These are phyloP conservation scores for Brachyhypopomus gauderio DNA, from an alignment of 2,113 vertebrate species.

Conservation along the genomic window DNA sequence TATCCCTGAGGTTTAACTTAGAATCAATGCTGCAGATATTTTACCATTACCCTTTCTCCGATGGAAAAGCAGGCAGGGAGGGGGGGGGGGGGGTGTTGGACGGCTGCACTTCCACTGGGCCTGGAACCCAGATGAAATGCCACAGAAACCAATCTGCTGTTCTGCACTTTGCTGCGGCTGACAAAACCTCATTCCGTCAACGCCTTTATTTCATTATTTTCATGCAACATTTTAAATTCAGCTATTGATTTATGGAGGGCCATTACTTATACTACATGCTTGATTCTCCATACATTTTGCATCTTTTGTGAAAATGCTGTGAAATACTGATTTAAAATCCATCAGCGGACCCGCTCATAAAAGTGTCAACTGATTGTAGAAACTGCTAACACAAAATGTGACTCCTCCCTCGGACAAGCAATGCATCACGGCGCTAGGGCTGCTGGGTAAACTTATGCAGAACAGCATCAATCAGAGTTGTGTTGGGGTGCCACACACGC, in stretches of 20 bases:
- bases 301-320: conserved; percentile 32
- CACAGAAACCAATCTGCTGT: conserved; percentile 23
- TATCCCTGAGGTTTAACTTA: conserved; percentile 53
- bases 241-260: conserved; percentile 37
- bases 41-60: conserved; percentile 55
- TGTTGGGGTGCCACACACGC: conserved; percentile 21
- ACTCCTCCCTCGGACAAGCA: conserved; percentile 48
- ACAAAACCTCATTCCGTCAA: conserved; percentile 32
- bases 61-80: conserved; percentile 25
- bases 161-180: conserved; percentile 43
- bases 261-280: conserved; percentile 44
- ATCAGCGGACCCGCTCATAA: conserved; percentile 43
- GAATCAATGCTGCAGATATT: conserved; percentile 61
- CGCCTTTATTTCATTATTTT: conserved; percentile 44
- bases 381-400: conserved; percentile 50
- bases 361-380: conserved; percentile 48
- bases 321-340: conserved; percentile 47
- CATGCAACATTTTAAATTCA: conserved; percentile 39
- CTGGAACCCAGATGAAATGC: conserved; percentile 23
- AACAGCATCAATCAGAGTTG: conserved; percentile 40
- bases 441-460: conserved; percentile 44
- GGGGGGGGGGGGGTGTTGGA: not conserved
- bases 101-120: not conserved
- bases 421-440: conserved; percentile 40
- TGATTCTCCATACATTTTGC: conserved; percentile 45